Percentiles rank a stretch among this genome's conserved stretches.
Evolutionary conservation across 2,888 invertebrate species (phyloP).

Genomic region (Chromoteleia sp.): DNA sequence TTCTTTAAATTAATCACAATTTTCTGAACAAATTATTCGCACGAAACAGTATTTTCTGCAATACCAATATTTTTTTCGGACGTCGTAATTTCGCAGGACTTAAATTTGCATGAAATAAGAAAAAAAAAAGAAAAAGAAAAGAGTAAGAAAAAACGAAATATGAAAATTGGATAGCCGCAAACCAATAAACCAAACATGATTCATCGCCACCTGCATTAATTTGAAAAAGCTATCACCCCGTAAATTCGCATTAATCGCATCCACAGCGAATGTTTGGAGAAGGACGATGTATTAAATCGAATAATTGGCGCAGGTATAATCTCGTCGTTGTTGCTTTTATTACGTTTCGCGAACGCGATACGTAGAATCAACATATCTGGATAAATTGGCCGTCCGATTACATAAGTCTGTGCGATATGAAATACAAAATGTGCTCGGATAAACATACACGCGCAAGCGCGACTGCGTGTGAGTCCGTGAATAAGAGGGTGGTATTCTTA

Average conservation of each 20-base stretch:
- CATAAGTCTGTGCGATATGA: slow-evolving; percentile 69
- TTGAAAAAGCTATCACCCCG: slow-evolving; percentile 25
- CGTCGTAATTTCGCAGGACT: no score
- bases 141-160: neutral
- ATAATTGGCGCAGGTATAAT: slow-evolving; percentile 29
- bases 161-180: neutral
- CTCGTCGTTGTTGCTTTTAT: slow-evolving; percentile 24
- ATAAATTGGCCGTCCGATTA: slow-evolving; percentile 63
- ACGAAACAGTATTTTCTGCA: no score
- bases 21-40: no score
- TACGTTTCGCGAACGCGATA: slow-evolving; percentile 34
- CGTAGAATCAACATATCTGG: slow-evolving; percentile 49
- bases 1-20: no score
- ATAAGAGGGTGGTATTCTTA: slow-evolving; percentile 77
- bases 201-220: slow-evolving; percentile 30
- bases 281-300: slow-evolving; percentile 19
- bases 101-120: no score
- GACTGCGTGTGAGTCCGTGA: slow-evolving; percentile 67
- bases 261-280: slow-evolving; percentile 27
- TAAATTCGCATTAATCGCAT: slow-evolving; percentile 23
- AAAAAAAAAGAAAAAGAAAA: no score
- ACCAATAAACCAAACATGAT: neutral
- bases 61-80: no score
- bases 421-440: slow-evolving; percentile 72
- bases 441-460: slow-evolving; percentile 53